phyloP scores from a whole-genome alignment of 2,113 vertebrate species.

The Puma concolor region DNA sequence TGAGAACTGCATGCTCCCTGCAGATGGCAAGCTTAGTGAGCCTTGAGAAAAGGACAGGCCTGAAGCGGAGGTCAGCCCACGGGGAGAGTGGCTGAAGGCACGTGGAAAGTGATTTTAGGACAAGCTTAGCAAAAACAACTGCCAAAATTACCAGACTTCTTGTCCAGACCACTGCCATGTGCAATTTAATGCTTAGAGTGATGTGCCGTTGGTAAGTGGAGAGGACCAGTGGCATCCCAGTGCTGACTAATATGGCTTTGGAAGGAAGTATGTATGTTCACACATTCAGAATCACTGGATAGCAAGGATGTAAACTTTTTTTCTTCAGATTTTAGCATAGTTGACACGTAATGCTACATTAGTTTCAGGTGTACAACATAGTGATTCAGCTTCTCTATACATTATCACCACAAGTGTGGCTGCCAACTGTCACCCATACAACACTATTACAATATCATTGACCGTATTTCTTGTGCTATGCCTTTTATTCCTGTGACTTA shows the following conservation, averaged over 20 bases:
- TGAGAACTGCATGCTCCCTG: not conserved
- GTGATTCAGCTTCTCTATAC: not conserved
- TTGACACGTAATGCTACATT: not conserved
- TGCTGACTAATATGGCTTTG: not conserved
- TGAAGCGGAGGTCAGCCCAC: not conserved
- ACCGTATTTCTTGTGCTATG: not conserved
- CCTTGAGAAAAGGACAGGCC: not conserved
- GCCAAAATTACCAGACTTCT: not conserved
- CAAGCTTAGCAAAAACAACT: not conserved
- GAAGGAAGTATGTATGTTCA: not conserved
- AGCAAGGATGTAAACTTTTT: not conserved
- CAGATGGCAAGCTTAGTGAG: not conserved
- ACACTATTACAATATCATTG: not conserved
- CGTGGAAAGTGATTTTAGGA: not conserved
- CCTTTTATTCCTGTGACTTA: not conserved
- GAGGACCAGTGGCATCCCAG: not conserved
- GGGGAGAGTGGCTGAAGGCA: not conserved
- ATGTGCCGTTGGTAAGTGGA: not conserved
- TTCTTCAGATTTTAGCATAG: not conserved
- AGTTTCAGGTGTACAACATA: not conserved
- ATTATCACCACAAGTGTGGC: not conserved
- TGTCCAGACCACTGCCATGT: not conserved
- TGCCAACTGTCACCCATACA: not conserved
- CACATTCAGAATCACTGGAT: not conserved
- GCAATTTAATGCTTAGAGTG: not conserved